phyloP scores from a whole-genome alignment of 2,888 invertebrate genomes.

The Spicauda simplicius region DNA sequence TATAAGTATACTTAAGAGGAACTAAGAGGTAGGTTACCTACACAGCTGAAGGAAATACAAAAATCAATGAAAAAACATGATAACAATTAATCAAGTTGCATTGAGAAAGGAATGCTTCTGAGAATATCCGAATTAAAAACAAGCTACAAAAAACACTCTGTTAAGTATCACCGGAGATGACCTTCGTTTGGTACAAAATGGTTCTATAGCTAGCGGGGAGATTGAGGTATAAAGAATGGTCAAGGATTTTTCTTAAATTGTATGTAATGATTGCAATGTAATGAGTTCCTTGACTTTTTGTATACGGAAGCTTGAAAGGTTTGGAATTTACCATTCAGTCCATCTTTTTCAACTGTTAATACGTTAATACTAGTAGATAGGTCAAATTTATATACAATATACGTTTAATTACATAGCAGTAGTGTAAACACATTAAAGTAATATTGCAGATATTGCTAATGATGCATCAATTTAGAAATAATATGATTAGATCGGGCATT shows the following conservation, averaged over 20 bases:
- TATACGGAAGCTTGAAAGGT: constrained; percentile 5
- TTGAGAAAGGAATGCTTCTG: background rate
- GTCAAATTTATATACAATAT: too few relatives aligned
- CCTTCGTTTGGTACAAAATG: background rate
- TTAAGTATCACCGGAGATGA: background rate
- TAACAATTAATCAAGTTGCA: background rate
- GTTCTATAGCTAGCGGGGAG: background rate
- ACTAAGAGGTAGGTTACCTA: too few relatives aligned
- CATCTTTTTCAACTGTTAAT: background rate
- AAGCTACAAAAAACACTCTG: background rate
- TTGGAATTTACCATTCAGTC: background rate
- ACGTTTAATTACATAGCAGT: too few relatives aligned
- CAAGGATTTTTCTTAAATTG: constrained; percentile 6
- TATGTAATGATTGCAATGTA: constrained; percentile 4
- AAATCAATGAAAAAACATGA: too few relatives aligned
- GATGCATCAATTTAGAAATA: too few relatives aligned
- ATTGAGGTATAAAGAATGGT: background rate
- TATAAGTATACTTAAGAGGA: too few relatives aligned
- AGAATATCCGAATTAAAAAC: background rate
- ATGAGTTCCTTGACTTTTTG: constrained; percentile 18
- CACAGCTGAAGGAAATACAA: too few relatives aligned
- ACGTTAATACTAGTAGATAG: too few relatives aligned
- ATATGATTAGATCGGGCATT: too few relatives aligned
- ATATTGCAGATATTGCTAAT: too few relatives aligned
- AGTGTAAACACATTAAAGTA: too few relatives aligned